These are phyloP conservation scores for Neuroterus valhalla DNA, from an alignment of 1,140 invertebrate species.

Conservation along the genomic window DNA sequence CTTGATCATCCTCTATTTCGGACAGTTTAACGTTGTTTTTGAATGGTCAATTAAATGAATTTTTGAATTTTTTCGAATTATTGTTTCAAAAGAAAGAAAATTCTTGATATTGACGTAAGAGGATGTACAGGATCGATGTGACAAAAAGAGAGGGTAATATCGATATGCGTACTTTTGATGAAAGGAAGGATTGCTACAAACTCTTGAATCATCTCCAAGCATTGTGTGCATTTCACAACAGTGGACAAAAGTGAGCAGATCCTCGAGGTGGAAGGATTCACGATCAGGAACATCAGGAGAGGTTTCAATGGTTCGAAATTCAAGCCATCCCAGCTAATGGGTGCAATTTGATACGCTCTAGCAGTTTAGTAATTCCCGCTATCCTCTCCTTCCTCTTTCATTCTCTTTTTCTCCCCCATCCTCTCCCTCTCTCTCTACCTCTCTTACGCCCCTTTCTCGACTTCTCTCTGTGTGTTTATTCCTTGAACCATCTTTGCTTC, in stretches of 20 bases:
- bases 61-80: too few species aligned
- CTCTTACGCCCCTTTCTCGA: too few species aligned
- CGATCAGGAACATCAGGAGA: constrained; percentile 48
- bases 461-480: too few species aligned
- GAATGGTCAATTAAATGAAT: too few species aligned
- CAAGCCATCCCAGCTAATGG: constrained; percentile 53
- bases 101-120: background rate
- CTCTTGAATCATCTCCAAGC: constrained; percentile 34
- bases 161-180: constrained; percentile 37
- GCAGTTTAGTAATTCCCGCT: constrained; percentile 58
- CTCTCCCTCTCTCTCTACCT: constrained; percentile 46
- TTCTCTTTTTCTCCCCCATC: constrained; percentile 56
- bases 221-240: constrained; percentile 55
- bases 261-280: constrained; percentile 41
- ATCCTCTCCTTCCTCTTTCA: constrained; percentile 42
- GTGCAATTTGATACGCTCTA: constrained; percentile 58
- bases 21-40: too few species aligned
- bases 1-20: too few species aligned
- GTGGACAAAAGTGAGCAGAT: constrained; percentile 55
- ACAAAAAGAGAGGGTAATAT: constrained; percentile 1
- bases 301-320: constrained; percentile 59
- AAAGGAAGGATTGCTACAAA: constrained; percentile 48
- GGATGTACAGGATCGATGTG: background rate
- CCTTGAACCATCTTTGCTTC: constrained; percentile 38
- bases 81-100: background rate